Base-by-base conservation (phyloP, 2,797 vertebrate genomes). In the Sebastes taczanowskii region DNA sequence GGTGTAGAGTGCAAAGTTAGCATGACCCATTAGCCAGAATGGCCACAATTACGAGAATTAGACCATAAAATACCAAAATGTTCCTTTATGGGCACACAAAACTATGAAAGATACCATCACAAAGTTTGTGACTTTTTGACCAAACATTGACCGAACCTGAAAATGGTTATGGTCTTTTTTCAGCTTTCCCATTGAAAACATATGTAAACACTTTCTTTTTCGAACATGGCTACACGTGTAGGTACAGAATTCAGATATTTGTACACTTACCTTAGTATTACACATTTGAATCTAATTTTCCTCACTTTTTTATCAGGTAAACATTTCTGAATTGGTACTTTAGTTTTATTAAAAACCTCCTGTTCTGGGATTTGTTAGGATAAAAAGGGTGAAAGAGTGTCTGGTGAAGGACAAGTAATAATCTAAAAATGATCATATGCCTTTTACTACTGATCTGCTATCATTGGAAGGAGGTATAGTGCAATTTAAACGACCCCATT, bases 391-490 rank as follows among this genome's bases (percentile, higher is more conserved):
- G 35, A 38, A 38, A 38, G 38, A 68, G 6, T 34, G 2, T n/a
- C 60, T 29, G 32, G 7, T 62, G 14, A 56, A 58, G 13, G 7
- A 62, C 62, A 49, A 29, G 4, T 38, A 10, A 62, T n/a, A 20
- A 68, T 42, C 2, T n/a, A 38, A 76, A 38, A 67, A 11, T 63
- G 0, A 67, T 13, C 11, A 30, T 7, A 10, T 25, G 25, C n/a
- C 25, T 64, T 53, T 53, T 42, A 53, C 11, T 58, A 38, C 38
- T 38, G 5, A 4, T 68, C 8, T 27, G 11, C 29, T 55, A 22
- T 70, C 6, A 73, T 20, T 35, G 46, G 20, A 73, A 67, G 66
- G 72, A 8, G 35, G 23, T 64, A 60, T 78, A 62, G 77, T 88
- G 72, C 56, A 79, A 79, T 80, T 80, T 64, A 16, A 85, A 55